A percentile compares a stretch with the other conserved stretches of the same genome.
Evolutionary conservation across 2,797 vertebrate genomes (phyloP).

Genomic region (Alcedo atthis): DNA sequence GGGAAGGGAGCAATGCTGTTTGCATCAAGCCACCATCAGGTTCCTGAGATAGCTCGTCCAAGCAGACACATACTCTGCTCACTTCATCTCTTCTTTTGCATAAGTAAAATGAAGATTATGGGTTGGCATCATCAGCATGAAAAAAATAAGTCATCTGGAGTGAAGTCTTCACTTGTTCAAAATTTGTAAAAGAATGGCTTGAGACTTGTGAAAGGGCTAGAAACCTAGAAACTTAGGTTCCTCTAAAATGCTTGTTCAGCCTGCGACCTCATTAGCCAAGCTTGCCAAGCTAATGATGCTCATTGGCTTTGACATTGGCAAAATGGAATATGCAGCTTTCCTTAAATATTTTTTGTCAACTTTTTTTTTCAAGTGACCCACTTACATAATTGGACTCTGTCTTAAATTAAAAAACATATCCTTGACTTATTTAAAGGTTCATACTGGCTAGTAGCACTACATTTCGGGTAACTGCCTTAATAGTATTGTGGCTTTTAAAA

Average conservation of each 20-base stretch:
- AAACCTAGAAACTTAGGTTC: constrained; percentile 1
- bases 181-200: background rate
- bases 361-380: constrained; percentile 62
- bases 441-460: constrained; percentile 10
- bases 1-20: background rate
- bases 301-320: constrained; percentile 68
- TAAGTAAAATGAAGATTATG: background rate
- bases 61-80: background rate
- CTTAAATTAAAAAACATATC: constrained; percentile 47
- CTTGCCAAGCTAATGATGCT: constrained; percentile 5
- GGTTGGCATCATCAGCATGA: background rate
- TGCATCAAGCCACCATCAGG: rapidly evolving
- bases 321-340: constrained; percentile 58
- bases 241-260: background rate
- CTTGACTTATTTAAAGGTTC: constrained; percentile 38
- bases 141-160: background rate
- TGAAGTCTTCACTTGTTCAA: background rate
- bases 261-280: constrained; percentile 40
- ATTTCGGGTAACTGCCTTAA: constrained; percentile 23
- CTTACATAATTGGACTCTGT: constrained; percentile 61
- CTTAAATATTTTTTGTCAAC: constrained; percentile 60
- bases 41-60: background rate
- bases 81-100: background rate
- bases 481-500: constrained; percentile 30
- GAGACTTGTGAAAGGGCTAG: background rate